Base-by-base conservation (phyloP, 1,140 invertebrate species). In the Apis dorsata region DNA sequence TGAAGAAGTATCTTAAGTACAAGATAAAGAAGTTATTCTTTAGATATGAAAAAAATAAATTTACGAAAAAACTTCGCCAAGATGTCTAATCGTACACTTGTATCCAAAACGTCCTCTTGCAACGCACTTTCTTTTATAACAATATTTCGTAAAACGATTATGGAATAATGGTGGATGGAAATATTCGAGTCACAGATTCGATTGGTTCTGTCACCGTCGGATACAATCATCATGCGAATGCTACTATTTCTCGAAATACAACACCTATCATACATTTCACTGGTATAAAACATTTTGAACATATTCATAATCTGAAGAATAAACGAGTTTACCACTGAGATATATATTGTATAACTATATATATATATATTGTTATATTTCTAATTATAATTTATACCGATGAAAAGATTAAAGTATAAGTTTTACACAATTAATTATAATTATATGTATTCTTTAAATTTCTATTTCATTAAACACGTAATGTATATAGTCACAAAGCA, bases 241-340 rank as follows among this genome's bases (percentile, higher is more conserved):
- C 19, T 11, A 11, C 28, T 17, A 49, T 66, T 77, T 60, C 75
- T 65, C 75, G 12, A 49, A 21, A 75, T 28, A 51, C 34, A 44
- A 51, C 34, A 44, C 3, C 79, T 28, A 66, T 62, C 51, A 28
- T 24, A 19, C 12, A 60, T 82, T 76, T 83, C 75, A 78, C 57
- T 62, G 21, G 49, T 28, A 66, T 21, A 15, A 15, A 63, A 2
- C 59, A 21, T 79, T 71, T 44, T 53, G 12, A 13, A 17, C 24
- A 28, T 11, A 28, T 28, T 28, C 34, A 13, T 44, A 24, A 19
- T 15, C 21, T 0, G n/a, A 1, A 11, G 28, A 60, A 66, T 17
- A 34, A 68, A 59, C 55, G 28, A 24, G 12, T 62, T 28, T n/a
- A 8, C 19, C 65, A 8, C n/a, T 1, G 2, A 55, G 12, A 44